Evolutionary conservation across 2,888 invertebrate genomes (phyloP), one percentile per base, ranked within the genome.

Genomic region (Amphipyra tragopoginis): DNA sequence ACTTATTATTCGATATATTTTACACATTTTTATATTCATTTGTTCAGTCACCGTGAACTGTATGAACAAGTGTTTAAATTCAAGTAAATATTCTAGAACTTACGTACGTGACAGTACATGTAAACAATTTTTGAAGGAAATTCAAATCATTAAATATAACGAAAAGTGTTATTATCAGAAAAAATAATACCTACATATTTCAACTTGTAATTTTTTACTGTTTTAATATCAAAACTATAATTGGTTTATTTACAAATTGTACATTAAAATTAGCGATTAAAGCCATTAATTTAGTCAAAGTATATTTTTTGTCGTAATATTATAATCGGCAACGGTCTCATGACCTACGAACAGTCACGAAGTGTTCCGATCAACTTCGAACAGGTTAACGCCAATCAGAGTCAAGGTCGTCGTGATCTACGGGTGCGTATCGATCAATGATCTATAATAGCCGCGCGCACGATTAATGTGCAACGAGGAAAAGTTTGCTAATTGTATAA

Each of bases 401-500:
- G 90, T 91, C 90, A 91, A 89, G 91, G 90, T 84, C 87, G 80
- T 68, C 85, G 81, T 87, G 85, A 82, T 85, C 82, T 82, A 82
- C 85, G 82, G 74, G 77, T 72, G 82, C 82, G 85, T 87, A 86
- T 87, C 88, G 86, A 87, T 86, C 87, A 86, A 88, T 89, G 86
- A 87, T 89, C 87, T 89, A 84, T 79, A 70, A 69, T 72, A 71
- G 26, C 53, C 64, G 44, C 65, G 58, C 72, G 65, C 58, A 52
- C 60, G 60, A 75, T 69, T 67, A 54, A 60, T 58, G 73, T 65
- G 72, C 74, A 45, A 45, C 36, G 45, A 38, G 14, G 54, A 55
- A 65, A 59, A 57, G 26, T 33, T 68, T 13, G 1, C 2, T 39
- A n/a, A 51, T 52, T 49, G 10, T 45, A 6, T 15, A 21, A 2